Percentiles rank a stretch among this genome's conserved stretches.
phyloP scores from a whole-genome alignment of 1,140 invertebrate species.

The Drosophila miranda region DNA sequence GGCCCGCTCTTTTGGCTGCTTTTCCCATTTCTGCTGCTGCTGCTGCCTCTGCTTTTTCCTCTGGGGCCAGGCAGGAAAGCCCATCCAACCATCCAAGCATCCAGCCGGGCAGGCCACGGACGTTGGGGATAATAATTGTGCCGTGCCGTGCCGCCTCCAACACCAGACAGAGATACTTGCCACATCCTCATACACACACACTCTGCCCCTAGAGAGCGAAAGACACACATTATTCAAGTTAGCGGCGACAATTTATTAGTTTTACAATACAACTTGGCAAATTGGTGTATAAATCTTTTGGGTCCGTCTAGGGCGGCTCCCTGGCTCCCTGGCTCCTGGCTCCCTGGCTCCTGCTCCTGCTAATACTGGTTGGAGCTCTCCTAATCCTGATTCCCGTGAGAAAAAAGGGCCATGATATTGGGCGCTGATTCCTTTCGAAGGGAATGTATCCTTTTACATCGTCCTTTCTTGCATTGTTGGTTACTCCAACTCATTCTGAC shows the following conservation, averaged over 20 bases:
- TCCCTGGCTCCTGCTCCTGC: slow-evolving; percentile 3
- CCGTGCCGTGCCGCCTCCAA: slow-evolving; percentile 23
- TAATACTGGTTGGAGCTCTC: too few relatives aligned
- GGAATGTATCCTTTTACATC: too few relatives aligned
- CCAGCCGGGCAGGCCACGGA: slow-evolving; percentile 49
- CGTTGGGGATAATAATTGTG: slow-evolving; percentile 71
- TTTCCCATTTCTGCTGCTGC: too few relatives aligned
- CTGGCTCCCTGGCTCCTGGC: not conserved
- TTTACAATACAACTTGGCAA: slow-evolving; percentile 77
- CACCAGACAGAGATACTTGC: slow-evolving; percentile 30
- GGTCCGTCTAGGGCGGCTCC: slow-evolving; percentile 22
- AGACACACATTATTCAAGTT: slow-evolving; percentile 66
- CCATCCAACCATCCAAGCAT: slow-evolving; percentile 9
- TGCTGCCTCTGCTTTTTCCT: too few relatives aligned
- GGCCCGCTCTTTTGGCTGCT: slow-evolving; percentile 56
- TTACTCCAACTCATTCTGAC: too few relatives aligned
- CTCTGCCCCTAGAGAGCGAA: not conserved
- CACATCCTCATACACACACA: slow-evolving; percentile 17
- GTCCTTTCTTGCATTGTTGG: too few relatives aligned
- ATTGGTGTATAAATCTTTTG: slow-evolving; percentile 70
- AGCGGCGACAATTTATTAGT: slow-evolving; percentile 76
- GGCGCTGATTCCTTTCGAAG: too few relatives aligned
- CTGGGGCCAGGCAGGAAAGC: slow-evolving; percentile 35
- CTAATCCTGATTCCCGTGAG: too few relatives aligned
- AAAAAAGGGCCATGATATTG: too few relatives aligned